Evolutionary conservation across 2,888 invertebrate genomes (phyloP).

Genomic region (Spodoptera littoralis): DNA sequence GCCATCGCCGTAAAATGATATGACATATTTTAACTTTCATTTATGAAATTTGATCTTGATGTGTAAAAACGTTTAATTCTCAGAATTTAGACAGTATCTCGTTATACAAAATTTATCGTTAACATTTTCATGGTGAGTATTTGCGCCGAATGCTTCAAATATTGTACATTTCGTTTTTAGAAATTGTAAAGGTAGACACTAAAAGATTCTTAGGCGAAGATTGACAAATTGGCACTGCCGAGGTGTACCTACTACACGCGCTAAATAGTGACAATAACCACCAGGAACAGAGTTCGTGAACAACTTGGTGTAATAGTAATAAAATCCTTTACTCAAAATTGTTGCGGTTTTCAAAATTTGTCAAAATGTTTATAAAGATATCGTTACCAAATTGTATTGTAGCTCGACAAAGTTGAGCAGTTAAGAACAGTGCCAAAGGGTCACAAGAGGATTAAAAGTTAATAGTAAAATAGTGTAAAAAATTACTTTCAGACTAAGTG

Average conservation of each 20-base stretch:
- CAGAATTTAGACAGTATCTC: background rate
- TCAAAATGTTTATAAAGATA: slow-evolving; percentile 14
- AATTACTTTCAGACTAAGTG: slow-evolving; percentile 67
- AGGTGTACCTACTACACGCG: slow-evolving; percentile 2
- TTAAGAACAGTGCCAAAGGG: slow-evolving; percentile 44
- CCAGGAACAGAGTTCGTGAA: slow-evolving; percentile 4
- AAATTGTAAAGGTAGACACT: slow-evolving; percentile 14
- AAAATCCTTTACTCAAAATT: background rate
- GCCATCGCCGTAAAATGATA: background rate
- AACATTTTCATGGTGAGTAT: slow-evolving; percentile 3
- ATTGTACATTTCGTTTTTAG: slow-evolving; percentile 4
- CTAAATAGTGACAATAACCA: slow-evolving; percentile 23
- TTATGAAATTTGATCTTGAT: background rate
- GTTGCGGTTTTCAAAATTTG: slow-evolving; percentile 9
- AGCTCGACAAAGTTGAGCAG: slow-evolving; percentile 10
- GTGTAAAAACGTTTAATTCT: background rate
- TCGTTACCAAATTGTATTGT: slow-evolving; percentile 6
- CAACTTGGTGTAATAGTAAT: background rate
- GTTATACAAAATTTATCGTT: background rate
- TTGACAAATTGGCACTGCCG: slow-evolving; percentile 44
- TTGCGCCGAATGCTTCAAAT: slow-evolving; percentile 14
- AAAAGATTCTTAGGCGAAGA: slow-evolving; percentile 12
- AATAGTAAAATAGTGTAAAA: slow-evolving; percentile 67
- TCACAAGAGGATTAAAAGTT: slow-evolving; percentile 10
- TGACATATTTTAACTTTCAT: background rate